Conservation (phyloP, 2,797 vertebrate species). For the Siniperca scherzeri region DNA sequence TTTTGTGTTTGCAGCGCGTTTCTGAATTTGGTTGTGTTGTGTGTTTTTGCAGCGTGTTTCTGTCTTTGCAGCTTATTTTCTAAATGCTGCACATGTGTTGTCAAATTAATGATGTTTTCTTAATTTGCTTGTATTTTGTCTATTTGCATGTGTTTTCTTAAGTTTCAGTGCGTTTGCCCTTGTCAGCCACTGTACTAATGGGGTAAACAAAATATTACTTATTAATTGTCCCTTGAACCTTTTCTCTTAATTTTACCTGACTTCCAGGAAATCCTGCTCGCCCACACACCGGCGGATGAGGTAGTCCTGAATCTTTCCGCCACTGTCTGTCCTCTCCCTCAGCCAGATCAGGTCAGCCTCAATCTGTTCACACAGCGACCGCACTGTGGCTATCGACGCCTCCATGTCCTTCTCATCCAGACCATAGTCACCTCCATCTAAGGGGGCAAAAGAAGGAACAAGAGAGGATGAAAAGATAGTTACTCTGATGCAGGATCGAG, state of each 20-base stretch:
- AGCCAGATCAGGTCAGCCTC: conserved; percentile 94
- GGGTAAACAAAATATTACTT: background rate
- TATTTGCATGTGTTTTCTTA: too few relatives aligned
- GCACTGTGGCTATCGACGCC: conserved; percentile 93
- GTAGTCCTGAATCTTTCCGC: conserved; percentile 93
- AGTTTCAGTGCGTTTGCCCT: too few relatives aligned
- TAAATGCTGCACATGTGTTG: too few relatives aligned
- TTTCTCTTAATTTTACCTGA: conserved; percentile 83
- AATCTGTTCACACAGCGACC: conserved; percentile 94
- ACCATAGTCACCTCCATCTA: conserved; percentile 96
- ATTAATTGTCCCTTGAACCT: background rate
- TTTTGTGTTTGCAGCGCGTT: too few relatives aligned
- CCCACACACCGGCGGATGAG: conserved; percentile 94
- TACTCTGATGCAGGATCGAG: background rate
- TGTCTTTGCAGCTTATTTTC: too few relatives aligned
- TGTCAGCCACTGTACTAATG: too few relatives aligned
- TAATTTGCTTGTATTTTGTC: too few relatives aligned
- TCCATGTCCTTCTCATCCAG: conserved; percentile 94
- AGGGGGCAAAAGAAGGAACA: background rate
- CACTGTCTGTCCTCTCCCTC: conserved; percentile 91
- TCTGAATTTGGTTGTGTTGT: too few relatives aligned
- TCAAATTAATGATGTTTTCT: too few relatives aligned
- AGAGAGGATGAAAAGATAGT: background rate
- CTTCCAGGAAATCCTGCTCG: conserved; percentile 97
- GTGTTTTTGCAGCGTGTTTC: too few relatives aligned